Conservation (phyloP, 2,888 invertebrate genomes). For the Leptopilina myrica region DNA sequence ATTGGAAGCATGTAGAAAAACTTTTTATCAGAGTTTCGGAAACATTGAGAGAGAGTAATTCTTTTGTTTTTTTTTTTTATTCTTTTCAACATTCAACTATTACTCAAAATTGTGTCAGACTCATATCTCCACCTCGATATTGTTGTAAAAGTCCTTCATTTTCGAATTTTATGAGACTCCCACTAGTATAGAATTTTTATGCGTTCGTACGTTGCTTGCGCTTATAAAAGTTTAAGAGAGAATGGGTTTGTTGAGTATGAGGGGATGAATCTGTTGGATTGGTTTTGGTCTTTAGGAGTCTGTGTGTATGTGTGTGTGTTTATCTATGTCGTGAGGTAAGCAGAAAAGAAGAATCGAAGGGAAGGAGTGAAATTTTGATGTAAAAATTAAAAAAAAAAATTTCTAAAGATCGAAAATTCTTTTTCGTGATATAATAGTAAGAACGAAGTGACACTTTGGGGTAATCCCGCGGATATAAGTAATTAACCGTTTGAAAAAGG, state of each 20-base stretch:
- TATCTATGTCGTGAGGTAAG: background rate
- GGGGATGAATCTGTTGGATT: conserved; percentile 4
- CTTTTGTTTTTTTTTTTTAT: conserved; percentile 4
- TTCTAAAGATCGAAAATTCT: conserved; percentile 23
- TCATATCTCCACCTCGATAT: conserved; percentile 28
- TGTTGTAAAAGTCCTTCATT: conserved; percentile 27
- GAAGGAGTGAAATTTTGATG: background rate
- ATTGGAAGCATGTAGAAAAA: background rate
- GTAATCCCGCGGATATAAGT: conserved; percentile 55
- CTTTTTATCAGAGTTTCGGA: background rate
- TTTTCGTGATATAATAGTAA: background rate
- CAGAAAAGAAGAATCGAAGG: background rate
- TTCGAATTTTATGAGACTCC: conserved; percentile 31
- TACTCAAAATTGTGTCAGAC: conserved; percentile 36
- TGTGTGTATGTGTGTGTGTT: background rate
- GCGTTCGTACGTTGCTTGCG: conserved; percentile 29
- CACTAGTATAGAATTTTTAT: conserved; percentile 36
- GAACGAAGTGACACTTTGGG: too few relatives aligned
- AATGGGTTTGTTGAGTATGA: conserved; percentile 8
- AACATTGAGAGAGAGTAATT: background rate
- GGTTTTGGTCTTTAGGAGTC: background rate
- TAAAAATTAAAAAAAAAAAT: conserved; percentile 1
- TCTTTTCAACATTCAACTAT: background rate
- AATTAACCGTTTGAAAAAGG: conserved; percentile 55
- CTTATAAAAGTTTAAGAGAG: conserved; percentile 25